Percentiles rank a stretch among this genome's conserved stretches.
phyloP scores from a whole-genome alignment of 2,797 vertebrate species.

The Sciurus carolinensis region DNA sequence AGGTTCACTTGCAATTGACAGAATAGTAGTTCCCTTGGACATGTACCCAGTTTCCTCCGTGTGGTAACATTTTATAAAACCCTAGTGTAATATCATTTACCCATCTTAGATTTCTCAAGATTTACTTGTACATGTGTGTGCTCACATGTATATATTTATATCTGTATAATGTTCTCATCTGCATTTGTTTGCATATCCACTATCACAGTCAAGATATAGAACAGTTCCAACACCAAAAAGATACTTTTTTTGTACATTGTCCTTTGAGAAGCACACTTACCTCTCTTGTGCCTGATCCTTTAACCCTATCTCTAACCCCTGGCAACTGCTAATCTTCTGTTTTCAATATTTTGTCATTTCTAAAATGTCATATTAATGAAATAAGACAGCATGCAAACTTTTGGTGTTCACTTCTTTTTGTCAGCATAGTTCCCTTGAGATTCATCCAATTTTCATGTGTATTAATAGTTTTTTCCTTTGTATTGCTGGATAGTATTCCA shows the following conservation, averaged over 20 bases:
- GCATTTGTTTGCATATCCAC: background rate
- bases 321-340: background rate
- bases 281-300: background rate
- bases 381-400: background rate
- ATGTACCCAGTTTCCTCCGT: background rate
- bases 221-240: background rate
- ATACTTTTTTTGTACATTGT: background rate
- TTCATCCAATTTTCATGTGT: background rate
- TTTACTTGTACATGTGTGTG: background rate
- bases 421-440: background rate
- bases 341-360: background rate
- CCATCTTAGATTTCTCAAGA: background rate
- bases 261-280: background rate
- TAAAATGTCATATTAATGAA: background rate
- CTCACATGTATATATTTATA: background rate
- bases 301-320: background rate
- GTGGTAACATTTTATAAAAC: background rate
- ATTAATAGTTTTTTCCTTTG: background rate
- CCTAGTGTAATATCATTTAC: background rate
- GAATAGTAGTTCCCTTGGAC: background rate
- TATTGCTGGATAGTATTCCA: conserved; percentile 18
- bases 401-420: background rate
- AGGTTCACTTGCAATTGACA: background rate
- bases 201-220: background rate
- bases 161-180: background rate